A percentile compares a stretch with the other conserved stretches of the same genome.
Conservation (phyloP, 2,113 vertebrate species). For the Austrofundulus limnaeus region DNA sequence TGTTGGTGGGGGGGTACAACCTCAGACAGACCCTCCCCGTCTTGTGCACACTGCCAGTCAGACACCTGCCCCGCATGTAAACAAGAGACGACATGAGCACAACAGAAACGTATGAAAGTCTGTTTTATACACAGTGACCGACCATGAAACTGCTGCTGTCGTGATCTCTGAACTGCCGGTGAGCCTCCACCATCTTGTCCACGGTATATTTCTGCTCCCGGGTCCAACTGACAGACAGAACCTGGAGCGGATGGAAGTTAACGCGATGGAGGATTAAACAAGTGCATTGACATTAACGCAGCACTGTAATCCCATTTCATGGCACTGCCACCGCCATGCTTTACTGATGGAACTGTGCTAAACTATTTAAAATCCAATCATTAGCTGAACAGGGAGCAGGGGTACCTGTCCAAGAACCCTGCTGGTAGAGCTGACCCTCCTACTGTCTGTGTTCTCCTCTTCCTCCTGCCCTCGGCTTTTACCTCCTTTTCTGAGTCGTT, state of each 20-base stretch:
- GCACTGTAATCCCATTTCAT: neutral
- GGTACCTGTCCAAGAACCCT: conserved; percentile 74
- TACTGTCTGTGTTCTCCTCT: conserved; percentile 77
- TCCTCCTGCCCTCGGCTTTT: conserved; percentile 83
- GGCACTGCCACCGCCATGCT: no score
- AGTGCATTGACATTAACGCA: neutral
- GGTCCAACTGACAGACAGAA: conserved; percentile 69
- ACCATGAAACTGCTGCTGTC: conserved; percentile 83
- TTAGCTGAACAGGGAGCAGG: no score
- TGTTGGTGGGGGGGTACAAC: conserved; percentile 78
- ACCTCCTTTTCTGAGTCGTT: conserved; percentile 88
- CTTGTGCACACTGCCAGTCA: conserved; percentile 80
- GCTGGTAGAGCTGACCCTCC: conserved; percentile 86
- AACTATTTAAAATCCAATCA: no score
- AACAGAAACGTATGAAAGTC: neutral
- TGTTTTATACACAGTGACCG: conserved; percentile 18
- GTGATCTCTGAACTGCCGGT: conserved; percentile 82
- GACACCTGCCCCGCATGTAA: conserved; percentile 78
- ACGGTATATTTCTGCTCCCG: conserved; percentile 84
- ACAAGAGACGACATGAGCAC: neutral
- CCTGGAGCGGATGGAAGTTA: conserved; percentile 62
- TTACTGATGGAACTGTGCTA: no score
- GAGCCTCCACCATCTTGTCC: conserved; percentile 86
- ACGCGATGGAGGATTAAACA: neutral
- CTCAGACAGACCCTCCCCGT: conserved; percentile 77